phyloP scores from a whole-genome alignment of 2,888 invertebrate species.

The Ptycholaimellus sp. region DNA sequence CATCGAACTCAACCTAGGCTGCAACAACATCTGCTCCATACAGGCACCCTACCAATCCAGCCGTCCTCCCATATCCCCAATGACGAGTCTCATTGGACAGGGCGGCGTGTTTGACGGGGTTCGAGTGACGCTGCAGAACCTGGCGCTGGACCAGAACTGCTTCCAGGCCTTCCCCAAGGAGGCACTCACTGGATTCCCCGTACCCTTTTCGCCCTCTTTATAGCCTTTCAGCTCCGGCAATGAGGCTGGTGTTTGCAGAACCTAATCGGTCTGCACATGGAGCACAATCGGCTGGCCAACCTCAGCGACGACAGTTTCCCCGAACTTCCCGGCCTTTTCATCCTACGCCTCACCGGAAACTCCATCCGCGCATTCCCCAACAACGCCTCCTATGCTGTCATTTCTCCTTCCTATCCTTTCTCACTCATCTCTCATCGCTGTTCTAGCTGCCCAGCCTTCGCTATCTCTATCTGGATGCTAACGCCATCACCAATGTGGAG shows the following conservation, averaged over 20 bases:
- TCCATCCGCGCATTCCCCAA: conserved; percentile 18
- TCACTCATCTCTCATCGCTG: no score
- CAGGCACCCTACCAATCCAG: background rate
- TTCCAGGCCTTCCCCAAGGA: conserved; percentile 15
- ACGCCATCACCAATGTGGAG: conserved; percentile 28
- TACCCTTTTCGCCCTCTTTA: no score
- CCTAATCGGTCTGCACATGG: conserved; percentile 21
- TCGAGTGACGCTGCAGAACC: conserved; percentile 17
- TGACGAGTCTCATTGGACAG: conserved; percentile 7
- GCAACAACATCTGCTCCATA: conserved; percentile 17
- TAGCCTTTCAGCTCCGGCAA: no score
- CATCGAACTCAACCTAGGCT: conserved; percentile 24
- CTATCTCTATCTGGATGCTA: conserved; percentile 23
- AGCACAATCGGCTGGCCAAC: conserved; percentile 20
- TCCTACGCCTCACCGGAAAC: conserved; percentile 22
- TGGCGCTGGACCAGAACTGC: conserved; percentile 23
- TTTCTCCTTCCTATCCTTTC: no score
- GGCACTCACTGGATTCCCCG: conserved; percentile 11
- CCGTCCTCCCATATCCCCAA: background rate
- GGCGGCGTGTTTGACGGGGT: conserved; percentile 15
- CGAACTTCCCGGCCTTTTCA: conserved; percentile 16
- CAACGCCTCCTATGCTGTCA: no score
- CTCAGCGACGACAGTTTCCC: conserved; percentile 13
- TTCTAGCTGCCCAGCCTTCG: conserved; percentile 7
- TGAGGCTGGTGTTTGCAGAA: conserved; percentile 17